Evolutionary conservation across 2,113 vertebrate genomes (phyloP).

Genomic region (Lepisosteus oculatus): DNA sequence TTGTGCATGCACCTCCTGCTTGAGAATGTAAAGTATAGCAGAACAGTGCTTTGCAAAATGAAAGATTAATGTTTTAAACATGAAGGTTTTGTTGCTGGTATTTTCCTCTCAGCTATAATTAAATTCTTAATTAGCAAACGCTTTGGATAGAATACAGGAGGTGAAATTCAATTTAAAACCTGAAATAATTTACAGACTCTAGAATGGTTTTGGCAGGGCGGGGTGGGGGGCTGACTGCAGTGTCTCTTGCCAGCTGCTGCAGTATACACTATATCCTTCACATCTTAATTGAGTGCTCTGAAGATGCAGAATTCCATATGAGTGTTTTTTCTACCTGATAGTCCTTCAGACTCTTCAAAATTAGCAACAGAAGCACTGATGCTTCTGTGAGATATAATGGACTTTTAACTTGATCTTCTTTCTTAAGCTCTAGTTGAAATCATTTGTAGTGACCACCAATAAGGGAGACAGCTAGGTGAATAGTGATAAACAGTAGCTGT

Average conservation of each 20-base stretch:
- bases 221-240: neutral
- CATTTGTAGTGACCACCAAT: too few relatives aligned
- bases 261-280: conserved; percentile 30
- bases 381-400: conserved; percentile 24
- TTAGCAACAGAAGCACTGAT: conserved; percentile 6
- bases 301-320: neutral
- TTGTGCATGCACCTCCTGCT: too few relatives aligned
- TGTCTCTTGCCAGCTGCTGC: conserved; percentile 16
- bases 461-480: too few relatives aligned
- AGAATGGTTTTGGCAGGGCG: conserved; percentile 13
- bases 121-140: conserved; percentile 64
- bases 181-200: conserved; percentile 16
- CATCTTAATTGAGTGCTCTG: conserved; percentile 32
- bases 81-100: conserved; percentile 52
- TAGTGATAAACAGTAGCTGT: too few relatives aligned
- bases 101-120: conserved; percentile 63
- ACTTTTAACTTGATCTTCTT: conserved; percentile 15
- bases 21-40: neutral
- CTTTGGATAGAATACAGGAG: conserved; percentile 48
- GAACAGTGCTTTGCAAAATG: conserved; percentile 17
- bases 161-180: conserved; percentile 50
- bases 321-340: conserved; percentile 6
- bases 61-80: conserved; percentile 54
- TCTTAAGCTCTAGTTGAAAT: neutral
- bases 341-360: conserved; percentile 6